Conservation (phyloP, 2,113 vertebrate species). For the Dryoscopus gambensis region DNA sequence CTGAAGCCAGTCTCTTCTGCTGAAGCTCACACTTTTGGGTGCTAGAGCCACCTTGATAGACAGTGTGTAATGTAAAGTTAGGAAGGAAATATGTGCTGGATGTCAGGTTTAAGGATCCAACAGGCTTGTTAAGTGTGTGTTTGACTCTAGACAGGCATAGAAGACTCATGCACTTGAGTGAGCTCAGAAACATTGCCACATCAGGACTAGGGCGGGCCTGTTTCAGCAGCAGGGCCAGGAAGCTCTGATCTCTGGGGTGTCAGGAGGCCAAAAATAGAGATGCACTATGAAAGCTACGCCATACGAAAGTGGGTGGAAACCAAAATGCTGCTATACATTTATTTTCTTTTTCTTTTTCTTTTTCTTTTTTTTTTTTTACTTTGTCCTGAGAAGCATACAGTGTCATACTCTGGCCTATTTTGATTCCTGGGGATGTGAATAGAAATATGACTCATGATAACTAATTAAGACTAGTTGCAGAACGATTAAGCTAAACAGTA, state of each 20-base stretch:
- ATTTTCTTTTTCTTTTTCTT: fast-evolving
- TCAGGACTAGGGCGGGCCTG: background rate
- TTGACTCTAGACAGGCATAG: background rate
- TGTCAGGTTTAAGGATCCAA: background rate
- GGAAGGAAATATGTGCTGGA: background rate
- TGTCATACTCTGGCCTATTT: background rate
- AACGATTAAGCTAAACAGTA: background rate
- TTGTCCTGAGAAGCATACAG: background rate
- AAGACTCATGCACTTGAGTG: background rate
- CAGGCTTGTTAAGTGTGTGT: background rate
- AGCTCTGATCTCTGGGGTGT: background rate
- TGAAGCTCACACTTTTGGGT: background rate
- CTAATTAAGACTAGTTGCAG: background rate
- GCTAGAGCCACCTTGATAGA: background rate
- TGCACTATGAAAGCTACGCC: background rate
- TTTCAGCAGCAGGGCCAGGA: background rate
- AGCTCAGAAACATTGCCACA: background rate
- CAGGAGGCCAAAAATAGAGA: background rate
- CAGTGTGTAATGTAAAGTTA: background rate
- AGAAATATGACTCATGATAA: background rate
- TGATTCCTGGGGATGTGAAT: background rate
- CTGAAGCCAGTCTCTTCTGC: background rate
- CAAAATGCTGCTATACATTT: background rate
- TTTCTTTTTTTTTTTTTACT: background rate
- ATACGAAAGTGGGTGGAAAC: background rate